A percentile compares a stretch with the other conserved stretches of the same genome.
These are phyloP conservation scores for Picathartes gymnocephalus DNA, from an alignment of 2,113 vertebrate species.

Conservation along the genomic window DNA sequence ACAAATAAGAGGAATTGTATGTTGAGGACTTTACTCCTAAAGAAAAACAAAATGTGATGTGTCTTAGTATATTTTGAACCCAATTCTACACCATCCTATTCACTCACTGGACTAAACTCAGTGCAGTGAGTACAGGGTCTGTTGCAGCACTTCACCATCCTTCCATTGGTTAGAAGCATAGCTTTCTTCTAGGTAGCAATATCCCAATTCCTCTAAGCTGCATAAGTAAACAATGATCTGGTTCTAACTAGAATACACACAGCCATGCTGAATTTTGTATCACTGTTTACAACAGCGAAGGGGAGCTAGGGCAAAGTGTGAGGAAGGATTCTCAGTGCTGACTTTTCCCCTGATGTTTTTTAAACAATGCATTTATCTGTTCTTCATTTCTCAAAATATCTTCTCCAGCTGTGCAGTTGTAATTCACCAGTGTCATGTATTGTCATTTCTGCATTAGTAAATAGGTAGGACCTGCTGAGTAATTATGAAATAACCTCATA, in stretches of 20 bases:
- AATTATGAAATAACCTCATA: conserved; percentile 73
- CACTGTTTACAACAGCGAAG: neutral
- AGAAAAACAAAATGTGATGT: neutral
- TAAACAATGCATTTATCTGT: conserved; percentile 38
- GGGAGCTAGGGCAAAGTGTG: neutral
- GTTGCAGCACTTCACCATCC: neutral
- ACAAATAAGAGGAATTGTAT: neutral
- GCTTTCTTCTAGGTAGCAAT: neutral
- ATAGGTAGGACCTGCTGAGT: conserved; percentile 61
- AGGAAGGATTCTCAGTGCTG: neutral
- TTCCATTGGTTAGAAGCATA: neutral
- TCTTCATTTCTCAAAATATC: conserved; percentile 56
- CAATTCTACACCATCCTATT: neutral
- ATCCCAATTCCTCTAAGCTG: neutral
- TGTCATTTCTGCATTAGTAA: conserved; percentile 71
- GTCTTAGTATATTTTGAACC: neutral
- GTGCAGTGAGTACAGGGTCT: neutral
- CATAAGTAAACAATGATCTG: neutral
- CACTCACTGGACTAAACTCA: neutral
- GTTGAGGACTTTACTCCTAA: neutral
- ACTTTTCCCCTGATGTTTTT: conserved; percentile 20
- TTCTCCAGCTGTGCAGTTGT: conserved; percentile 54
- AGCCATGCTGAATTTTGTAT: neutral
- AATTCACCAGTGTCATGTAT: conserved; percentile 65
- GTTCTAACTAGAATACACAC: neutral